Evolutionary conservation across 2,113 vertebrate genomes (phyloP).

Genomic region (Promerops cafer): DNA sequence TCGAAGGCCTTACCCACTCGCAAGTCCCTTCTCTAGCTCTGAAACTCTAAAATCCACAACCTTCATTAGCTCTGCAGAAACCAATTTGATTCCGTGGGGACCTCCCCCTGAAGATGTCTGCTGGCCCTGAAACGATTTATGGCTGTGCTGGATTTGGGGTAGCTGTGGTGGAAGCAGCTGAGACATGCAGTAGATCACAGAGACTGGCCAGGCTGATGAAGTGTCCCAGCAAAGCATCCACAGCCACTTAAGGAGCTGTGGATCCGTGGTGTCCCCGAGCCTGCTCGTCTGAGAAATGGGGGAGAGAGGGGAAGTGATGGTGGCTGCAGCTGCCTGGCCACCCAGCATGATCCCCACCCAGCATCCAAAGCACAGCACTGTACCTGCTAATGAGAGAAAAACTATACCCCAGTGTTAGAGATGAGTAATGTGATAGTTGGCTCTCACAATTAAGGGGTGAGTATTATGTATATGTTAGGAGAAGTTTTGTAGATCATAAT

Average conservation of each 20-base stretch:
- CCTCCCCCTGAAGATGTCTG: not conserved
- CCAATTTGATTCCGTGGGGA: rapidly evolving
- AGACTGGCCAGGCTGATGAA: not conserved
- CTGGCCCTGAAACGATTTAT: not conserved
- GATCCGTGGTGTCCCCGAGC: rapidly evolving
- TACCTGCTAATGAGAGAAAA: not conserved
- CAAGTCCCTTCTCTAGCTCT: not conserved
- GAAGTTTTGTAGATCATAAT: no score
- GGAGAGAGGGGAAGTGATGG: no score
- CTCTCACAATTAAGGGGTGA: no score
- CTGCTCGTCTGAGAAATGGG: not conserved
- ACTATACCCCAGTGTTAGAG: not conserved
- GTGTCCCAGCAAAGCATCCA: not conserved
- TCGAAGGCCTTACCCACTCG: rapidly evolving
- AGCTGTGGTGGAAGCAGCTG: not conserved
- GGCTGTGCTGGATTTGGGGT: not conserved
- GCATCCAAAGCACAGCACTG: not conserved
- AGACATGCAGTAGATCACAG: not conserved
- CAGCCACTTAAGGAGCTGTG: not conserved
- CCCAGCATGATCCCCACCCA: not conserved
- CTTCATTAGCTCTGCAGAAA: not conserved
- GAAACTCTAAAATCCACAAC: not conserved
- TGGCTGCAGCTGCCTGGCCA: not conserved
- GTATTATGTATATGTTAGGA: no score
- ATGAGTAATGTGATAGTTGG: no score